Percentiles rank a stretch among this genome's conserved stretches.
phyloP scores from a whole-genome alignment of 2,888 invertebrate genomes.

The Drosophila mimica region DNA sequence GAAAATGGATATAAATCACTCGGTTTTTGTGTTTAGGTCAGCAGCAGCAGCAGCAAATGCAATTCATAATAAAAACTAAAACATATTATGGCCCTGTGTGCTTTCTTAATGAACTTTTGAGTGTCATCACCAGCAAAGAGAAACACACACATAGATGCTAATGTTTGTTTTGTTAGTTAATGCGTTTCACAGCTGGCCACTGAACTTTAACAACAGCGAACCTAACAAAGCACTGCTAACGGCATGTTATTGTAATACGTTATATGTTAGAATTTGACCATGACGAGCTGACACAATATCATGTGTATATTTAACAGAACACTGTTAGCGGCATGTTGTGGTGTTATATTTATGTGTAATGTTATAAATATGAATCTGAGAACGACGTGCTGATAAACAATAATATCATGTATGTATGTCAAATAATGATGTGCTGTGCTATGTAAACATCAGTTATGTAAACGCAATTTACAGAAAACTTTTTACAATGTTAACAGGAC shows the following conservation, averaged over 20 bases:
- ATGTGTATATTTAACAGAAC: not conserved
- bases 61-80: constrained; percentile 42
- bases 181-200: constrained; percentile 44
- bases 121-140: constrained; percentile 14
- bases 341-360: not conserved
- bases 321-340: not conserved
- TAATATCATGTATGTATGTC: not conserved
- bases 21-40: constrained; percentile 28
- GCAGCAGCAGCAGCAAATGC: constrained; percentile 22
- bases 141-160: constrained; percentile 3
- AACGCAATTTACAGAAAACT: no score
- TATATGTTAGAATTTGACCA: not conserved
- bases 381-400: not conserved
- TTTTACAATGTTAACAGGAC: not conserved
- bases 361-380: not conserved
- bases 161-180: constrained; percentile 18
- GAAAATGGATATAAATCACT: constrained; percentile 28
- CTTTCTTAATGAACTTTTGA: constrained; percentile 51
- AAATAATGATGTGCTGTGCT: not conserved
- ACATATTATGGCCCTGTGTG: constrained; percentile 35
- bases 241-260: not conserved
- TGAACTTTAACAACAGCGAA: constrained; percentile 21
- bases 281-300: not conserved
- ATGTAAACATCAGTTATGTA: not conserved
- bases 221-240: constrained; percentile 6